Evolutionary conservation across 2,113 vertebrate genomes (phyloP), one percentile per base, ranked within the genome.

Genomic region (Calyptommatus sinebrachiatus): DNA sequence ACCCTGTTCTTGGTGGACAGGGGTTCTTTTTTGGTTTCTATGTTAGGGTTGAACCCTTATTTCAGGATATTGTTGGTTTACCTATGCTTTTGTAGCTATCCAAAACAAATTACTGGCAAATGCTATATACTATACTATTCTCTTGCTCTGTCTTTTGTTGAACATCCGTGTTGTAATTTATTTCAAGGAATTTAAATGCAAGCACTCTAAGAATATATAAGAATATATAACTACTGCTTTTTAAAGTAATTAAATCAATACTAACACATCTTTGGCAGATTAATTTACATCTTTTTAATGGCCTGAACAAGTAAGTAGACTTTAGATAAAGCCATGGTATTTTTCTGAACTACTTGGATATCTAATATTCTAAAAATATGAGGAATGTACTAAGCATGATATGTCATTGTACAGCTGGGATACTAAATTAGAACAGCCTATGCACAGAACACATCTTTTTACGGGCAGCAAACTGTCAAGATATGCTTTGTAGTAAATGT

Each of bases 401-500:
- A 80, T 82, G 67, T 83, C 81, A 90, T 66, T 41, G 48, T 81
- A 80, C 77, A 86, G 81, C 77, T 91, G 91, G 88, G 85, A 77
- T 89, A 90, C 87, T 81, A 91, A 90, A 91, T 90, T 88, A 85
- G 79, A 92, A 89, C 86, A 88, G 79, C 76, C 77, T 88, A 91
- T 73, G 89, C 82, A 91, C 86, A 85, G 84, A 83, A 88, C 71
- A 45, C 78, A 88, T 91, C 86, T 88, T 91, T 92, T 92, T 46
- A 10, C 85, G 80, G 84, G 84, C 83, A 84, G 84, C 73, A 84
- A 94, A 93, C 81, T 92, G 93, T 91, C 92, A 91, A 92, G 89
- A 93, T 95, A 92, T 70, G 77, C 84, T 88, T 91, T 87, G 87
- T 91, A 89, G 88, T 93, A 94, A 95, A 95, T 91, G 92, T 92